Conservation (phyloP, 1,140 invertebrate genomes). For the Helicoverpa zea region DNA sequence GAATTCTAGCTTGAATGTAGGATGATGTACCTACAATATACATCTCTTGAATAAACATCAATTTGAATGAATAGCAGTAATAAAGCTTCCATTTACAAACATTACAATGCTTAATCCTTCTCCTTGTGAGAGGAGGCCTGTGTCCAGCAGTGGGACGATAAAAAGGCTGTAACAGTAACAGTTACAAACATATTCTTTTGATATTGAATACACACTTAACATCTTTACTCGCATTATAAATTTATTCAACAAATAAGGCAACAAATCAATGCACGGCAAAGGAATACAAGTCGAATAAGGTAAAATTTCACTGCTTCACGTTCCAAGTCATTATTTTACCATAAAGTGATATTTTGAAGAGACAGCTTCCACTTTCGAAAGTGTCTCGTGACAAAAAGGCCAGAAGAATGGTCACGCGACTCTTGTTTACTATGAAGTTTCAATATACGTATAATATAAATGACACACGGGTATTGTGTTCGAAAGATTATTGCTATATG, state of each 20-base stretch:
- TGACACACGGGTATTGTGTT: constrained; percentile 36
- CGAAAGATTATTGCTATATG: constrained; percentile 15
- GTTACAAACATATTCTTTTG: constrained; percentile 3
- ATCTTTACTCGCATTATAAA: constrained; percentile 17
- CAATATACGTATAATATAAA: neutral
- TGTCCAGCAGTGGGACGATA: too few relatives aligned
- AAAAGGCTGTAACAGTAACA: too few relatives aligned
- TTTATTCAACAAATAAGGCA: constrained; percentile 29
- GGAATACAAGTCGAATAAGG: neutral
- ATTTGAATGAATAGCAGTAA: too few relatives aligned
- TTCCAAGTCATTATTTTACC: constrained; percentile 41
- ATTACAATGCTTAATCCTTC: too few relatives aligned
- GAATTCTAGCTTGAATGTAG: too few relatives aligned
- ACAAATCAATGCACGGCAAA: constrained; percentile 3
- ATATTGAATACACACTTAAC: constrained; percentile 22
- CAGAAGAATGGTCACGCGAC: constrained; percentile 55
- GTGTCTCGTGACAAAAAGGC: constrained; percentile 55
- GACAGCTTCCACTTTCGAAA: constrained; percentile 54
- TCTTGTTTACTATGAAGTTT: constrained; percentile 49
- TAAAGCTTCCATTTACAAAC: constrained; percentile 14
- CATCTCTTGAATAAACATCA: too few relatives aligned
- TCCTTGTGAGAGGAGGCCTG: too few relatives aligned
- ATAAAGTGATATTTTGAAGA: constrained; percentile 42
- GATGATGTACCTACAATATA: too few relatives aligned
- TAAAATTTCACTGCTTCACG: constrained; percentile 16